These are phyloP conservation scores for Dolomedes plantarius DNA, from an alignment of 2,888 invertebrate species.

Conservation along the genomic window DNA sequence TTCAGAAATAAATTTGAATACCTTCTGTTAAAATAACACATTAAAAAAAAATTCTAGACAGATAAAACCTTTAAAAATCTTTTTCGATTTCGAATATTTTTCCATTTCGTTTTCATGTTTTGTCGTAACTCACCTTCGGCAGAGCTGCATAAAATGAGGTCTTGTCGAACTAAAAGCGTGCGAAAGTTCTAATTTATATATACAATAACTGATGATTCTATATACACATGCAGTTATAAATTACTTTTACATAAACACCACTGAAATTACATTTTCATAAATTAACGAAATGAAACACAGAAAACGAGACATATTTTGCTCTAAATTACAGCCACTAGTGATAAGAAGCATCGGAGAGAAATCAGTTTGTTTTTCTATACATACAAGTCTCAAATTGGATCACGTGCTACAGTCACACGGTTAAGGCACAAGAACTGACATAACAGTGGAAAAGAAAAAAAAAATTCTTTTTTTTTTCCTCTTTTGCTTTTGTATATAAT, in stretches of 20 bases:
- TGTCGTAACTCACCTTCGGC: background rate
- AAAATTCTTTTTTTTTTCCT: background rate
- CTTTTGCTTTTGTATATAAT: background rate
- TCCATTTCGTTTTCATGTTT: too few relatives aligned
- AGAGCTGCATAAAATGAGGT: background rate
- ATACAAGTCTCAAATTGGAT: conserved; percentile 53
- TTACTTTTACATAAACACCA: conserved; percentile 9
- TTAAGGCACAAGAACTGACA: conserved; percentile 70
- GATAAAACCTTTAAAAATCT: too few relatives aligned
- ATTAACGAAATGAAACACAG: background rate
- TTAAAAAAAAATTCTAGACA: too few relatives aligned
- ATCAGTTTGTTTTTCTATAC: conserved; percentile 19
- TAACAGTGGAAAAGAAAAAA: conserved; percentile 15
- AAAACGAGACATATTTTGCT: conserved; percentile 3
- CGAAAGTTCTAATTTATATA: conserved; percentile 28
- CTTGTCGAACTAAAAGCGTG: background rate
- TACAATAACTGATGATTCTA: conserved; percentile 55
- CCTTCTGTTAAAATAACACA: too few relatives aligned
- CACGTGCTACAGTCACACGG: conserved; percentile 71
- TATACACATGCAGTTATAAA: conserved; percentile 51
- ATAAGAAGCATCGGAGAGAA: background rate
- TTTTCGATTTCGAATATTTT: too few relatives aligned
- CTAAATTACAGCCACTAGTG: conserved; percentile 3
- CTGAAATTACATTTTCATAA: conserved; percentile 9
- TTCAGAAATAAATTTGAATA: too few relatives aligned